Conservation (phyloP, 2,113 vertebrate genomes). For the Pollachius pollachius region DNA sequence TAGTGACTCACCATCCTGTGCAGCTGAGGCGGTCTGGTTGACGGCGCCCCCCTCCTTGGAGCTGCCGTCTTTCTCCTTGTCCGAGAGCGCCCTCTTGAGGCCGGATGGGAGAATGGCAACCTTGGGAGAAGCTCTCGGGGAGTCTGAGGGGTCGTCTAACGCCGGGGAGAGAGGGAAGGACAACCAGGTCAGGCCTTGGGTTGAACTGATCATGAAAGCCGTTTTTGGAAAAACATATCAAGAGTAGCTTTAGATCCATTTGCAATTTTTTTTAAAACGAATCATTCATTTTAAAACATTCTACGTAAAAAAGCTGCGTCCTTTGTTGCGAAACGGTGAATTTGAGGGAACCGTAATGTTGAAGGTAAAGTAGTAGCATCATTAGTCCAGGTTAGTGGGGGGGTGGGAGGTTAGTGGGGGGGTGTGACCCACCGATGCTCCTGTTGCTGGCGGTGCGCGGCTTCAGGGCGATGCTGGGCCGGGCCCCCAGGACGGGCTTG, state of each 20-base stretch:
- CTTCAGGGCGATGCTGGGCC: conserved; percentile 87
- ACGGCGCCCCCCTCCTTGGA: conserved; percentile 63
- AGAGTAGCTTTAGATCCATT: not conserved
- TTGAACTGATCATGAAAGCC: not conserved
- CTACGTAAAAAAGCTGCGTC: not conserved
- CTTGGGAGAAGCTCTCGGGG: conserved; percentile 78
- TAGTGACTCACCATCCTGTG: conserved; percentile 82
- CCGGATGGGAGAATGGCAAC: conserved; percentile 72
- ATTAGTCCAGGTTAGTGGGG: not conserved
- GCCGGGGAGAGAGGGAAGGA: not conserved
- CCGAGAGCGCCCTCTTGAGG: conserved; percentile 80
- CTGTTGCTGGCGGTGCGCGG: conserved; percentile 76
- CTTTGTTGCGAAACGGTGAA: not conserved
- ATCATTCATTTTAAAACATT: too few relatives aligned
- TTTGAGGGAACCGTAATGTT: too few relatives aligned
- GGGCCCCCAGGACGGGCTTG: conserved; percentile 80
- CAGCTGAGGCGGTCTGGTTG: conserved; percentile 61
- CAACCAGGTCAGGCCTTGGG: not conserved
- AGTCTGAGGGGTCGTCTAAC: conserved; percentile 84
- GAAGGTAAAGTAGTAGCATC: too few relatives aligned
- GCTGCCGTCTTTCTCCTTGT: conserved; percentile 85
- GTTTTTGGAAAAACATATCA: not conserved
- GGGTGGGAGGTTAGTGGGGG: too few relatives aligned
- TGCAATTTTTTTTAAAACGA: too few relatives aligned
- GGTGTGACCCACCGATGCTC: conserved; percentile 75